Conservation (phyloP, 2,888 invertebrate species). For the Linhomoeus sp. region DNA sequence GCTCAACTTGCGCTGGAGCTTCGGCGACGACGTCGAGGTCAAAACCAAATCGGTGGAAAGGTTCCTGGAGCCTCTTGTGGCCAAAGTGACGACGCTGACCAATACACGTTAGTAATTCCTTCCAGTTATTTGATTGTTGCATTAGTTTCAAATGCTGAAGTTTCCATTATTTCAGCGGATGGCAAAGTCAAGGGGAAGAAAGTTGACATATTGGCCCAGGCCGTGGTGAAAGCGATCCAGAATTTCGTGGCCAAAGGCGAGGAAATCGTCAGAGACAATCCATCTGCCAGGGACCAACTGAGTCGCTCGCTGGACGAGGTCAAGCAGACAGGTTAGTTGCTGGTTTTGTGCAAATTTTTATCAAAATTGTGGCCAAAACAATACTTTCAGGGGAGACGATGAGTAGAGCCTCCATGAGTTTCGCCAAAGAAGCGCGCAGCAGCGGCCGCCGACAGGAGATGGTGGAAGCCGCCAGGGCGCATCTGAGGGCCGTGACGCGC, state of each 20-base stretch:
- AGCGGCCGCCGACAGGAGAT: constrained; percentile 75
- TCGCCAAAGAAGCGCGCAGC: constrained; percentile 92
- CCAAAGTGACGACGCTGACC: constrained; percentile 40
- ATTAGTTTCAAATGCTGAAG: too few relatives aligned
- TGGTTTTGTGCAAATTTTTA: too few relatives aligned
- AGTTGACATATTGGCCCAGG: too few relatives aligned
- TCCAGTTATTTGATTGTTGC: too few relatives aligned
- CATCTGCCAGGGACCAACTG: constrained; percentile 89
- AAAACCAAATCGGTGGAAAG: constrained; percentile 90
- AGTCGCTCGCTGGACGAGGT: constrained; percentile 84
- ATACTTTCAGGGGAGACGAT: constrained; percentile 66
- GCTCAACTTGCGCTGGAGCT: too few relatives aligned
- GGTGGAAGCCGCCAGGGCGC: constrained; percentile 75
- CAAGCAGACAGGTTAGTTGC: constrained; percentile 55
- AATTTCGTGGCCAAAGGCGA: constrained; percentile 38
- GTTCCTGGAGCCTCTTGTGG: constrained; percentile 77
- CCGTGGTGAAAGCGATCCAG: constrained; percentile 26
- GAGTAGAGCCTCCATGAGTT: too few relatives aligned
- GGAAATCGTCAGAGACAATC: constrained; percentile 85
- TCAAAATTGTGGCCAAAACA: too few relatives aligned
- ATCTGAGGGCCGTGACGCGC: constrained; percentile 78
- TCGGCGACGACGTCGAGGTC: constrained; percentile 69
- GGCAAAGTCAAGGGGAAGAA: too few relatives aligned
- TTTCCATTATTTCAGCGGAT: too few relatives aligned
- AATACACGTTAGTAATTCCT: constrained; percentile 1